A percentile compares a stretch with the other conserved stretches of the same genome.
phyloP scores from a whole-genome alignment of 2,113 vertebrate species.

The Stercorarius parasiticus region DNA sequence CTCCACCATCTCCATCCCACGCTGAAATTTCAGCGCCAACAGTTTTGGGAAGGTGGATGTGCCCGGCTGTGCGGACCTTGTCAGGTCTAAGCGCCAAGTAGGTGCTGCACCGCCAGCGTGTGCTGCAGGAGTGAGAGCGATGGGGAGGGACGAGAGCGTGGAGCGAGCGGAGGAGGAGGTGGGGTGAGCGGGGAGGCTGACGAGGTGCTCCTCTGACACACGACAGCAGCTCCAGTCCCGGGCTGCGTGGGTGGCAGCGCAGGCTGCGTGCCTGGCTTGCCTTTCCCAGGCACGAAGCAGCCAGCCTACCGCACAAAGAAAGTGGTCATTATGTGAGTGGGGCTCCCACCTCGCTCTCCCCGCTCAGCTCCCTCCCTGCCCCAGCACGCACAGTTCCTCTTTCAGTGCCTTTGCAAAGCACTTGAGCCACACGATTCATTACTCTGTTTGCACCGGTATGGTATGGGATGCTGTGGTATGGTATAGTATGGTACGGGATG shows the following conservation, averaged over 20 bases:
- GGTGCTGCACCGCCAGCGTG: background rate
- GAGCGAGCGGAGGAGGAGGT: background rate
- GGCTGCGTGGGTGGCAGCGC: conserved; percentile 68
- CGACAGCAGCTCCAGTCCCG: conserved; percentile 56
- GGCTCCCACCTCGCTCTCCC: background rate
- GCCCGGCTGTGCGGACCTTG: background rate
- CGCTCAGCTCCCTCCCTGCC: background rate
- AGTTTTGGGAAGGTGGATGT: background rate
- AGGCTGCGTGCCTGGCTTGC: conserved; percentile 63
- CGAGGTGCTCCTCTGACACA: conserved; percentile 57
- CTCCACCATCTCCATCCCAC: background rate
- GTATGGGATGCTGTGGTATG: background rate
- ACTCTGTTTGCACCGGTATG: background rate
- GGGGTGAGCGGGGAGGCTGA: background rate
- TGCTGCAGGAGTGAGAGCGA: background rate
- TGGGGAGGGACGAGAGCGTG: background rate
- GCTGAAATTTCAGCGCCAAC: background rate
- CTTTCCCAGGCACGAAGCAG: conserved; percentile 71
- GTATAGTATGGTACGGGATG: too few species aligned
- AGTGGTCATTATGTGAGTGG: conserved; percentile 29
- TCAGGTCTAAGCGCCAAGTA: background rate
- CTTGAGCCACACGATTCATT: background rate
- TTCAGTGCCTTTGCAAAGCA: background rate
- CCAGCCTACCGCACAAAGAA: conserved; percentile 24
- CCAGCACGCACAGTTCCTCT: background rate